phyloP scores from a whole-genome alignment of 2,888 invertebrate genomes.

The Cryptocephalus primarius region DNA sequence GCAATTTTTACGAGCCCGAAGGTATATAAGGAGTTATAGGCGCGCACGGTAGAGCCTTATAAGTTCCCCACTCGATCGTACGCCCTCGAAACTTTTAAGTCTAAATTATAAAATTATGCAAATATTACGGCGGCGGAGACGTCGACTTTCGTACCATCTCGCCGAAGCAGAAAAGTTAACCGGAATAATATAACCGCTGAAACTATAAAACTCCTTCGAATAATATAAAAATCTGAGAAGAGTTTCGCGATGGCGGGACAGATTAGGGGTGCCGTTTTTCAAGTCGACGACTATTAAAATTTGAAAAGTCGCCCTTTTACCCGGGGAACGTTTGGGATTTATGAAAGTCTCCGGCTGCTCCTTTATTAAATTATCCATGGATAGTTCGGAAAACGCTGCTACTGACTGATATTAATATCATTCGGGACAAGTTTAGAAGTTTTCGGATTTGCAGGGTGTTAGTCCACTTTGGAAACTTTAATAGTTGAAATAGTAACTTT shows the following conservation, averaged over 20 bases:
- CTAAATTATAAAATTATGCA: background rate
- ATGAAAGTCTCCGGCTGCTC: slow-evolving; percentile 4
- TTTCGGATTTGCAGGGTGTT: background rate
- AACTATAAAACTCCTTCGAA: slow-evolving; percentile 7
- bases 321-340: slow-evolving; percentile 5
- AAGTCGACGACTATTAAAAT: slow-evolving; percentile 13
- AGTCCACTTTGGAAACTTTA: no score
- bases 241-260: slow-evolving; percentile 3
- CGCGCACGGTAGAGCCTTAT: no score
- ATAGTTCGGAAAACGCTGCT: background rate
- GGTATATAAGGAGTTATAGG: no score
- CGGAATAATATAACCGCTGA: background rate
- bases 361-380: slow-evolving; percentile 6
- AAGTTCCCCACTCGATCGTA: no score
- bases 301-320: slow-evolving; percentile 5
- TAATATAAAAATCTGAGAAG: slow-evolving; percentile 4
- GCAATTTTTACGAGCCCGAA: no score
- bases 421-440: background rate
- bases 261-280: slow-evolving; percentile 16
- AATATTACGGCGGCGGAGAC: background rate
- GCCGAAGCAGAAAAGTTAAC: background rate
- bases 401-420: slow-evolving; percentile 8
- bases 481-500: no score
- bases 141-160: no score
- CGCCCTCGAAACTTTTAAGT: background rate